Evolutionary conservation across 2,888 invertebrate species (phyloP).

Genomic region (Meteorus colon): DNA sequence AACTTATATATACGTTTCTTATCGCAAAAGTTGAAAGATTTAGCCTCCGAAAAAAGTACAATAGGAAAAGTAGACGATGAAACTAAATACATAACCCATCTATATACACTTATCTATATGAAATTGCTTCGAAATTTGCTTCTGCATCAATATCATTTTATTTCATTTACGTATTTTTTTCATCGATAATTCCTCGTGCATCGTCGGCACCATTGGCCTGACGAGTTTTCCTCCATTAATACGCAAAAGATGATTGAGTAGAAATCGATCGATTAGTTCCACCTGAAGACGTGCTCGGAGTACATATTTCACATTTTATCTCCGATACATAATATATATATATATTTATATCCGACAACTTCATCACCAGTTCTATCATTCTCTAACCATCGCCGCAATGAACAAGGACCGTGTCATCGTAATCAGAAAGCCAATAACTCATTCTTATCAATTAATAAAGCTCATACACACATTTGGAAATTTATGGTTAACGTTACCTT

Average conservation of each 20-base stretch:
- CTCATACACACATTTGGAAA: not conserved
- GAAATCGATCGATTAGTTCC: constrained; percentile 51
- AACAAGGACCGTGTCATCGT: constrained; percentile 18
- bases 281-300: constrained; percentile 38
- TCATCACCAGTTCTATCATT: not conserved
- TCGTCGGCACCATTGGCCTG: not conserved
- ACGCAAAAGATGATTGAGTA: constrained; percentile 46
- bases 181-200: not conserved
- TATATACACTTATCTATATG: constrained; percentile 5
- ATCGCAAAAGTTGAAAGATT: constrained; percentile 14
- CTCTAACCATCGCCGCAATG: constrained; percentile 10
- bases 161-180: not conserved
- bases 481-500: no score
- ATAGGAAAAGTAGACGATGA: not conserved
- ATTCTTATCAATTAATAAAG: constrained; percentile 23
- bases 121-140: not conserved
- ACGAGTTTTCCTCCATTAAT: constrained; percentile 25
- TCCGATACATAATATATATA: not conserved
- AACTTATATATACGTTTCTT: not conserved
- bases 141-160: not conserved
- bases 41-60: not conserved
- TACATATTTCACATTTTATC: constrained; percentile 15
- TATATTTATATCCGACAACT: constrained; percentile 1
- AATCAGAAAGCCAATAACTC: constrained; percentile 17
- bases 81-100: not conserved